Base-by-base conservation (phyloP, 1,140 invertebrate genomes). In the Nixonia krombeini region DNA sequence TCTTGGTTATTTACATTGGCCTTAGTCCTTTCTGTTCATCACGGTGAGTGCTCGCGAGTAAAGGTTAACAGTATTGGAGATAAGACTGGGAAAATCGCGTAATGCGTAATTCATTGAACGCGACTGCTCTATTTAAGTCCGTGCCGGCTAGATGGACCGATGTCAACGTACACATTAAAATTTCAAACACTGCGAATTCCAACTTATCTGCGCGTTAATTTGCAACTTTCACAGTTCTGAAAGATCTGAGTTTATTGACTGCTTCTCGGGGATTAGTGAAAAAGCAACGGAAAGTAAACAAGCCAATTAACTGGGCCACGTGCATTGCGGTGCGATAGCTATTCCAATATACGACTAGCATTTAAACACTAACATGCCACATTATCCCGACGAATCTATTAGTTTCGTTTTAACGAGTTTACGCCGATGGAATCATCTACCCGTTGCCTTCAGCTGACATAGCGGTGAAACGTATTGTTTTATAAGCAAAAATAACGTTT, bases 1-100 rank as follows among this genome's bases (percentile, higher is more conserved):
- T 53, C 40, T 12, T 50, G 25, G 33, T 66, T 74, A 72, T 78
- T 79, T 74, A 73, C 61, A 59, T 76, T 74, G 72, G 72, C 72
- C 70, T 78, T 73, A 76, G 66, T 71, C 65, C 47, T 73, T 78
- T 65, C 26, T 44, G 31, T 62, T 69, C 58, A 38, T 16, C 46
- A 59, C 63, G 63, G 38, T 67, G 72, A 74, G 64, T 67, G 26
- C 69, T 73, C 47, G 55, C 70, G 68, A 72, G 65, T 71, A 80
- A 75, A 80, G 74, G 76, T 81, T 76, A 74, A 75, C 45, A 79
- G 68, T 78, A 70, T 57, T 28, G 26, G 16, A 64, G 77, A 81
- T 79, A 79, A 76, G 33, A 47, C 40, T 44, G 56, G 68, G 51
- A 46, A 69, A 78, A 73, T 73, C 45, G 57, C 42, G 35, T 47